These are phyloP conservation scores for Halcyon smyrnensis DNA, from an alignment of 2,797 vertebrate genomes.

Conservation along the genomic window DNA sequence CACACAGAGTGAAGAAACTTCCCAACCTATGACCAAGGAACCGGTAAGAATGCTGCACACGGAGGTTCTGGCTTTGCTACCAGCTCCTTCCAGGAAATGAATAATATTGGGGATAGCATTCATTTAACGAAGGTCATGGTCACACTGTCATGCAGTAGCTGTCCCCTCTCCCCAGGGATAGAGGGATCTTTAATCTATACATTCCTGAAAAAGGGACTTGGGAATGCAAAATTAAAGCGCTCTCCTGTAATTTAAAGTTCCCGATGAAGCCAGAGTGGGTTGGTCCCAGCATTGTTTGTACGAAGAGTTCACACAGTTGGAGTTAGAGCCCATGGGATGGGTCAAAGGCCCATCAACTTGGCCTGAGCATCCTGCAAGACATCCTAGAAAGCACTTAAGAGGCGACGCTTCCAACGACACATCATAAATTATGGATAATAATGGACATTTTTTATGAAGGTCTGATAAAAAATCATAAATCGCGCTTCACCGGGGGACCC, in stretches of 20 bases:
- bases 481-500: not conserved
- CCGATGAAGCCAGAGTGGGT: not conserved
- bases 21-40: not conserved
- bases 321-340: not conserved
- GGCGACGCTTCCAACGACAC: fast-evolving
- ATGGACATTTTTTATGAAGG: not conserved
- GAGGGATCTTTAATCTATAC: not conserved
- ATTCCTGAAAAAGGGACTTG: not conserved
- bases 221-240: not conserved
- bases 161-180: not conserved
- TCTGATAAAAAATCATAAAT: not conserved
- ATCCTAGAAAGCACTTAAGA: not conserved
- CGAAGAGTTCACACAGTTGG: fast-evolving
- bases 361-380: not conserved
- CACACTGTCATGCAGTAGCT: fast-evolving
- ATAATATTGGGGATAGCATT: not conserved
- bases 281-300: fast-evolving
- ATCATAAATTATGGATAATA: slow-evolving; percentile 5
- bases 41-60: not conserved
- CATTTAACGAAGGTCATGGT: fast-evolving
- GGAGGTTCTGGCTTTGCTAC: not conserved
- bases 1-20: not conserved
- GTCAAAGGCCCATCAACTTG: not conserved
- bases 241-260: not conserved
- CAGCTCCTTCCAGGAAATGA: not conserved